Evolutionary conservation across 2,888 invertebrate species (phyloP), one percentile per base, ranked within the genome.

Genomic region (Rhingia rostrata): DNA sequence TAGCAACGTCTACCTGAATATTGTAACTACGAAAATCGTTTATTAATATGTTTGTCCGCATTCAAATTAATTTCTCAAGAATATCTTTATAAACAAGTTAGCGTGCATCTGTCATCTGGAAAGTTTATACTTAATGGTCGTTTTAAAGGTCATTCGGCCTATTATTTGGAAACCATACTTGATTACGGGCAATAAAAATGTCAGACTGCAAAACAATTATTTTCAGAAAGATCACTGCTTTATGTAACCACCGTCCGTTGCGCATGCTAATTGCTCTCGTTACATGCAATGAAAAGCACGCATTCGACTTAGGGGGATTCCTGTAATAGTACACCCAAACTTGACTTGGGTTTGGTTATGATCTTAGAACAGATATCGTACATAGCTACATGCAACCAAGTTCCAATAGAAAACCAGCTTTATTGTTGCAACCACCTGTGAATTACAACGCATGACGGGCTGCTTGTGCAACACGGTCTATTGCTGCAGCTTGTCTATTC

Each of bases 181-280:
- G 30, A 63, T 64, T 64, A 66, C 9, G 12, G 33, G 39, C 32
- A 67, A 73, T 78, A 35, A 78, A 78, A 56, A 6, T 58, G 63
- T 70, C 82, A 77, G 39, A 43, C 41, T 32, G 14, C 32, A 47
- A 35, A 49, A 30, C 30, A 69, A 74, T 83, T 74, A 72, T 54
- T 60, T 56, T 51, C 32, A 41, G 6, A 10, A 53, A 70, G 77
- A 78, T 78, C 33, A 32, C 22, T 64, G 43, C 43, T 53, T 66
- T 54, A 77, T 66, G 63, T 51, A 64, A 73, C 37, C 2, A 0
- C 47, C 9, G 30, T 51, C 39, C 33, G 60, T 72, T 66, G 70
- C 78, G 67, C 61, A 72, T 82, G 72, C 49, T 66, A 77, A 83
- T 66, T 78, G 72, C 7, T 70, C 43, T 58, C 37, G n/a, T 49